Conservation (phyloP, 2,113 vertebrate species). For the Rhinolophus sinicus region DNA sequence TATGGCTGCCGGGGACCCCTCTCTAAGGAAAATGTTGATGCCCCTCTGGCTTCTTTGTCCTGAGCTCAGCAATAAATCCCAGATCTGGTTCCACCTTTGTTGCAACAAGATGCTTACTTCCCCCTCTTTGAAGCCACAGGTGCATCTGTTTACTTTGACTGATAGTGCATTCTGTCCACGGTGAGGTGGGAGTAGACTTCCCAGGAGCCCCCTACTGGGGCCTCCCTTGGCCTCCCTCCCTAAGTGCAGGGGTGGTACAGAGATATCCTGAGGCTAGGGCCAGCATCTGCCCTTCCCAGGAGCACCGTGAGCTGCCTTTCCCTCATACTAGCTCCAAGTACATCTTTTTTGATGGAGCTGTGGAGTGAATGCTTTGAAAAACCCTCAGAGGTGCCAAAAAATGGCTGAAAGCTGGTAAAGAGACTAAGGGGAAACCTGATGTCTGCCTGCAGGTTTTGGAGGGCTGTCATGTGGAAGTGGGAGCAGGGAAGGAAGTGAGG, state of each 20-base stretch:
- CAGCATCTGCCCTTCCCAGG: not conserved
- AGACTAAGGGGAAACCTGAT: not conserved
- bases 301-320: not conserved
- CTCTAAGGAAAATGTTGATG: not conserved
- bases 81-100: not conserved
- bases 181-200: not conserved
- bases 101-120: not conserved
- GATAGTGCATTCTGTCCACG: not conserved
- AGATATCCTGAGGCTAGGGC: not conserved
- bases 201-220: not conserved
- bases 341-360: not conserved
- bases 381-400: not conserved
- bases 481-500: not conserved
- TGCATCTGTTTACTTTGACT: not conserved
- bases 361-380: not conserved
- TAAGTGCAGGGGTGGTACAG: not conserved
- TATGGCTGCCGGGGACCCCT: not conserved
- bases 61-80: not conserved
- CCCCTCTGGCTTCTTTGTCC: not conserved
- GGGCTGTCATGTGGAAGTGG: not conserved
- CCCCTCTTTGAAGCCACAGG: not conserved
- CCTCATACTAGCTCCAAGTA: not conserved
- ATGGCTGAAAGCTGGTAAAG: constrained; percentile 6
- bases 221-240: not conserved
- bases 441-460: not conserved